Evolutionary conservation across 1,140 invertebrate genomes (phyloP).

Genomic region (Drosophila yakuba): DNA sequence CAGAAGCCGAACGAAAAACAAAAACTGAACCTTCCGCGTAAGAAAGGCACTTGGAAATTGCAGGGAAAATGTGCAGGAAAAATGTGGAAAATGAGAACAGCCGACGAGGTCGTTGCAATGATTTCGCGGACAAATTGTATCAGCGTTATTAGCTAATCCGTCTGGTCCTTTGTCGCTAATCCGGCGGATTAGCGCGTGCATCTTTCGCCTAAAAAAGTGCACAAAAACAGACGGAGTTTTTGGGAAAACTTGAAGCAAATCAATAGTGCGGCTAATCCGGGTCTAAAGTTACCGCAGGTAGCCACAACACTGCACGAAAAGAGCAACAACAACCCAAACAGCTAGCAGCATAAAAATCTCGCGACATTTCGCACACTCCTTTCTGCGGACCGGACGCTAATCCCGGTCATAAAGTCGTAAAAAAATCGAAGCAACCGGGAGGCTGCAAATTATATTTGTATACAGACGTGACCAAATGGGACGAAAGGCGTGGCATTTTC

Average conservation of each 20-base stretch:
- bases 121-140: constrained; percentile 71
- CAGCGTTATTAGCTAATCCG: constrained; percentile 75
- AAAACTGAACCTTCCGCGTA: constrained; percentile 62
- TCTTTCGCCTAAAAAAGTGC: constrained; percentile 69
- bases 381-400: constrained; percentile 73
- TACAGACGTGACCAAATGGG: constrained; percentile 55
- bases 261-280: constrained; percentile 71
- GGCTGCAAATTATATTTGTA: constrained; percentile 73
- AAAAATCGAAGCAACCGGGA: constrained; percentile 59
- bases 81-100: constrained; percentile 12
- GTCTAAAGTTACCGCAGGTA: constrained; percentile 40
- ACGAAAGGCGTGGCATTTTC: constrained; percentile 18
- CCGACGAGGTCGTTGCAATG: constrained; percentile 63
- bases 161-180: constrained; percentile 62
- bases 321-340: constrained; percentile 20
- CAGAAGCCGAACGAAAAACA: not conserved
- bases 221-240: constrained; percentile 65
- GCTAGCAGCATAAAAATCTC: constrained; percentile 31
- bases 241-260: constrained; percentile 67
- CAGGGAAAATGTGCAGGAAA: not conserved
- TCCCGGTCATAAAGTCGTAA: constrained; percentile 75
- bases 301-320: constrained; percentile 16
- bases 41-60: constrained; percentile 45
- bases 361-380: constrained; percentile 69
- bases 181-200: constrained; percentile 68